Conservation (phyloP, 2,113 vertebrate species). For the Dendropsophus ebraccatus region DNA sequence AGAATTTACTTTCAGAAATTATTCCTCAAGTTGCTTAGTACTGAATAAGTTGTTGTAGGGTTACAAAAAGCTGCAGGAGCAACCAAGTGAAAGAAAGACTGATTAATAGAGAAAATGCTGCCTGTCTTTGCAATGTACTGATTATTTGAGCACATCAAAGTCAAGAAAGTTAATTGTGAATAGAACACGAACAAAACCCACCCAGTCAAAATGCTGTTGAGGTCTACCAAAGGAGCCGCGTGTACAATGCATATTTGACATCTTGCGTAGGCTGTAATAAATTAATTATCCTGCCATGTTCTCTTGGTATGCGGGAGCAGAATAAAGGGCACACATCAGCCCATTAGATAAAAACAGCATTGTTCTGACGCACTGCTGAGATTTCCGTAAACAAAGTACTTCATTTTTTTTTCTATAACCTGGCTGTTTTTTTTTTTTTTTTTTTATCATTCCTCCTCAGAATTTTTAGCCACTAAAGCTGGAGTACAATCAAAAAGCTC, state of each 20-base stretch:
- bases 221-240: constrained; percentile 17
- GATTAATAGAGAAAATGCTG: constrained; percentile 54
- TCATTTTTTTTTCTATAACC: constrained; percentile 12
- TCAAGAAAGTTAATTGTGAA: constrained; percentile 45
- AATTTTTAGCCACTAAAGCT: constrained; percentile 2
- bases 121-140: constrained; percentile 37
- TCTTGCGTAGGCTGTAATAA: constrained; percentile 57
- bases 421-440: neutral
- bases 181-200: constrained; percentile 23
- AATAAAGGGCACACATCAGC: constrained; percentile 49
- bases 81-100: constrained; percentile 47
- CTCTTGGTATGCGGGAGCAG: constrained; percentile 35
- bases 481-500: neutral
- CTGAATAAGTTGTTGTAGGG: constrained; percentile 30
- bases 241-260: constrained; percentile 55
- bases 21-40: neutral
- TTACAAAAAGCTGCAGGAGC: constrained; percentile 8
- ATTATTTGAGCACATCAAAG: constrained; percentile 52
- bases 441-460: constrained; percentile 15
- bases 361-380: constrained; percentile 36
- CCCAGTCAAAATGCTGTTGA: constrained; percentile 49
- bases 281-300: constrained; percentile 56
- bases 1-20: neutral
- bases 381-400: constrained; percentile 47
- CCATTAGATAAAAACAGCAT: constrained; percentile 49